A percentile compares a stretch with the other conserved stretches of the same genome.
These are phyloP conservation scores for Aphidoletes aphidimyza DNA, from an alignment of 2,888 invertebrate species.

Conservation along the genomic window DNA sequence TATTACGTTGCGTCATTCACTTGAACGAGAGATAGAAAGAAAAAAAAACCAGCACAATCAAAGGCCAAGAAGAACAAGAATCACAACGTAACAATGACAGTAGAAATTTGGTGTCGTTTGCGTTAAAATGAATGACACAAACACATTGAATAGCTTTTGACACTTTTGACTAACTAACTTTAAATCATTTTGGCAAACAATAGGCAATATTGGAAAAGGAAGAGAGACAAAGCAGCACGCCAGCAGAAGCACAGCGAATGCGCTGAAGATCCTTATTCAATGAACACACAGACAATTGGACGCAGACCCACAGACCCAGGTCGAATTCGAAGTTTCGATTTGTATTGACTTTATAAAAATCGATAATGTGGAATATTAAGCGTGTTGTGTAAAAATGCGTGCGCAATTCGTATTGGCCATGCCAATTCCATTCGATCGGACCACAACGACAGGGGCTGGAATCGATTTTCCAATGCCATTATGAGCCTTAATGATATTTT, in stretches of 20 bases:
- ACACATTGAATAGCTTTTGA: slow-evolving; percentile 39
- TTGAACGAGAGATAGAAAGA: too few species aligned
- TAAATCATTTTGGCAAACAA: slow-evolving; percentile 53
- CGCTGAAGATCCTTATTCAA: too few species aligned
- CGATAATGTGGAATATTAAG: slow-evolving; percentile 17
- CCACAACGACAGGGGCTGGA: slow-evolving; percentile 47
- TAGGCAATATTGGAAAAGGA: neutral
- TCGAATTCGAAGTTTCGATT: neutral
- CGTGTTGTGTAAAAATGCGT: neutral
- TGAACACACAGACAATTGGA: neutral
- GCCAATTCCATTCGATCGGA: neutral
- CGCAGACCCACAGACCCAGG: too few species aligned
- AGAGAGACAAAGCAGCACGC: neutral
- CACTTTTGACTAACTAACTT: slow-evolving; percentile 54
- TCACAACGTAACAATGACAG: neutral
- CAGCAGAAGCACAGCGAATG: neutral
- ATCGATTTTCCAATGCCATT: slow-evolving; percentile 30
- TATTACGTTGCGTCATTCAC: slow-evolving; percentile 22
- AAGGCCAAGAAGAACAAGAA: neutral
- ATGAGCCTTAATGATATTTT: slow-evolving; percentile 37
- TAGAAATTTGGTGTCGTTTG: slow-evolving; percentile 4
- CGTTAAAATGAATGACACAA: slow-evolving; percentile 5
- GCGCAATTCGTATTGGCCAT: neutral
- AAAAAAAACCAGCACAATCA: neutral
- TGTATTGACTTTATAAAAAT: neutral